Evolutionary conservation across 2,888 invertebrate species (phyloP), one percentile per base, ranked within the genome.

Genomic region (Hymenopus coronatus): DNA sequence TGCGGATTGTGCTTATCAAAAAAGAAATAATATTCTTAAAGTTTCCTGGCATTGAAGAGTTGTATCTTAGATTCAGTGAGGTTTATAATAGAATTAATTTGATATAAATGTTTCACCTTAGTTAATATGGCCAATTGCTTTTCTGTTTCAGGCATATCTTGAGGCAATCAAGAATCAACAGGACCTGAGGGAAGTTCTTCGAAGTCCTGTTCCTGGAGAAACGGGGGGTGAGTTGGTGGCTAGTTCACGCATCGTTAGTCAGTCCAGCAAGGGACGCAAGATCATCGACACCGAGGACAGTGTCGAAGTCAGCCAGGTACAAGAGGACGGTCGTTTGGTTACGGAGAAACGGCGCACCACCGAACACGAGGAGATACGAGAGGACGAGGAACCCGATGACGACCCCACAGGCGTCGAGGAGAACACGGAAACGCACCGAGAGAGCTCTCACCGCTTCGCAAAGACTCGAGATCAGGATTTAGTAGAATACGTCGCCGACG

Each of bases 281-380:
- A 33, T 97, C 88, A 96, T 97, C 92, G 97, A 98, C 93, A 97
- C 97, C 90, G 98, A 98, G 94, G 97, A 97, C 92, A 96, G 96
- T 90, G 95, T 86, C 14, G 86, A 89, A 33, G 27, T 89, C 9
- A 84, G 88, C 40, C 87, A 88, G 87, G n/a, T 87, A n/a, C 82
- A 87, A 33, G 82, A 82, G 81, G 97, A 98, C 94, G 98, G 98
- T 70, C 96, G 97, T 91, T 95, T 98, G 92, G 96, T 98, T 91
- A 98, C 98, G 14, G 98, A 98, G 94, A 97, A 96, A 90, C 96
- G 96, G 92, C 96, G 96, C 92, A 97, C 96, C 89, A 97, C 96
- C 91, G 97, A 97, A 92, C 97, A 97, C 95, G 97, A 98, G 93
- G 96, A 96, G 92, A 94, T 94, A 89, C 96, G 96, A 92, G 97